These are phyloP conservation scores for Enteromius mattozi DNA, from an alignment of 2,797 vertebrate species.

Conservation along the genomic window DNA sequence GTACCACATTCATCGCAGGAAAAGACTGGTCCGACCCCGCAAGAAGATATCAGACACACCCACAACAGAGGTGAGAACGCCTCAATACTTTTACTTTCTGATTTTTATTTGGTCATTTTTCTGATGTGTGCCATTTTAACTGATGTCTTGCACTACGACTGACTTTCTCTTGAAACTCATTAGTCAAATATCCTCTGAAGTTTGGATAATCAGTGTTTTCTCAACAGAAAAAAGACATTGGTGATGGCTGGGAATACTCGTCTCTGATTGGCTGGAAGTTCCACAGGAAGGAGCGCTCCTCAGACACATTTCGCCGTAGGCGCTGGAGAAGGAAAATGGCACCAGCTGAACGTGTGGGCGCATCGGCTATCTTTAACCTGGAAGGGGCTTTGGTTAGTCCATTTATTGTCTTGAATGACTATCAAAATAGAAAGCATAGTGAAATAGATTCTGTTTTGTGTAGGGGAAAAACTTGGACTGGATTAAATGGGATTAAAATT, in stretches of 20 bases:
- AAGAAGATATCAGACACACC: constrained; percentile 79
- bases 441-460: neutral
- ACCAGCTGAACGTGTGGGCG: constrained; percentile 80
- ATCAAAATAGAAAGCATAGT: neutral
- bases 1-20: constrained; percentile 92
- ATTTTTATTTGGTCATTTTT: neutral
- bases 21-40: constrained; percentile 85
- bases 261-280: constrained; percentile 90
- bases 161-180: neutral
- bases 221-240: constrained; percentile 59
- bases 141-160: neutral
- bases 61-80: constrained; percentile 74
- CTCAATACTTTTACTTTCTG: neutral
- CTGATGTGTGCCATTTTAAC: neutral
- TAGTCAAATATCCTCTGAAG: neutral
- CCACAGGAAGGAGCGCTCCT: constrained; percentile 83
- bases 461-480: neutral
- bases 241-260: constrained; percentile 87
- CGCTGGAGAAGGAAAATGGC: constrained; percentile 89
- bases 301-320: constrained; percentile 85
- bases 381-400: constrained; percentile 86
- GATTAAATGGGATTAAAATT: neutral
- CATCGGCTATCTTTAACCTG: constrained; percentile 87
- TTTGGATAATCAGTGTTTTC: constrained; percentile 7
- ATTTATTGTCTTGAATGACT: constrained; percentile 15